These are phyloP conservation scores for Lipophrys pholis DNA, from an alignment of 2,113 vertebrate species.

Conservation along the genomic window DNA sequence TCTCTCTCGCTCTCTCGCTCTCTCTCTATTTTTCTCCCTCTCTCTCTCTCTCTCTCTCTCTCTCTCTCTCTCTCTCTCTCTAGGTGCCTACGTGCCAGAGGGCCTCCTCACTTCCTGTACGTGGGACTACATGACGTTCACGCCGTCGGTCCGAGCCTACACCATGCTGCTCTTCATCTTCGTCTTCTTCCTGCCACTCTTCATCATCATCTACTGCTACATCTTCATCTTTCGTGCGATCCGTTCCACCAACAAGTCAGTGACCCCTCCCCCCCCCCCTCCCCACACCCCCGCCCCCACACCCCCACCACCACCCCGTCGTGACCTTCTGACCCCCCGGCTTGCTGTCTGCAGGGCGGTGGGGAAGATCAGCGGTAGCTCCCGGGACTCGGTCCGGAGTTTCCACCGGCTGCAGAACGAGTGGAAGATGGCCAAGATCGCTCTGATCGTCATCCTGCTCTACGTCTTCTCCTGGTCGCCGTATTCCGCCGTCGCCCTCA, in stretches of 20 bases:
- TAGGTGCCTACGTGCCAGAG: slow-evolving; percentile 94
- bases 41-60: neutral
- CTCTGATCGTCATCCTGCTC: slow-evolving; percentile 91
- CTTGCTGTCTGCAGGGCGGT: slow-evolving; percentile 85
- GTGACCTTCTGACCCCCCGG: no score
- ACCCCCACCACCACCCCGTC: no score
- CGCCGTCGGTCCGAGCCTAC: slow-evolving; percentile 91
- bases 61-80: neutral
- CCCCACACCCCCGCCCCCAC: no score
- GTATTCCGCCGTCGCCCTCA: slow-evolving; percentile 91
- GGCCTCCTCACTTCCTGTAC: slow-evolving; percentile 94
- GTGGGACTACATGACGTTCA: slow-evolving; percentile 96
- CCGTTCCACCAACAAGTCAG: slow-evolving; percentile 88
- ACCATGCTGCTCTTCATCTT: slow-evolving; percentile 96
- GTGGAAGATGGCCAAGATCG: slow-evolving; percentile 97
- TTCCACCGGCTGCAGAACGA: slow-evolving; percentile 91
- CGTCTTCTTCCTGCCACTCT: slow-evolving; percentile 94
- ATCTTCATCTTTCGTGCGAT: slow-evolving; percentile 94
- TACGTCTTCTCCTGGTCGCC: slow-evolving; percentile 96
- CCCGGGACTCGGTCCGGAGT: slow-evolving; percentile 82
- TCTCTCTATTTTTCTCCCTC: neutral
- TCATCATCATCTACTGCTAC: slow-evolving; percentile 93
- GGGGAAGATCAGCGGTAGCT: slow-evolving; percentile 84
- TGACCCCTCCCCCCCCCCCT: neutral
- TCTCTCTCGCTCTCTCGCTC: neutral